Evolutionary conservation across 2,113 vertebrate species (phyloP).

Genomic region (Pogona vitticeps): DNA sequence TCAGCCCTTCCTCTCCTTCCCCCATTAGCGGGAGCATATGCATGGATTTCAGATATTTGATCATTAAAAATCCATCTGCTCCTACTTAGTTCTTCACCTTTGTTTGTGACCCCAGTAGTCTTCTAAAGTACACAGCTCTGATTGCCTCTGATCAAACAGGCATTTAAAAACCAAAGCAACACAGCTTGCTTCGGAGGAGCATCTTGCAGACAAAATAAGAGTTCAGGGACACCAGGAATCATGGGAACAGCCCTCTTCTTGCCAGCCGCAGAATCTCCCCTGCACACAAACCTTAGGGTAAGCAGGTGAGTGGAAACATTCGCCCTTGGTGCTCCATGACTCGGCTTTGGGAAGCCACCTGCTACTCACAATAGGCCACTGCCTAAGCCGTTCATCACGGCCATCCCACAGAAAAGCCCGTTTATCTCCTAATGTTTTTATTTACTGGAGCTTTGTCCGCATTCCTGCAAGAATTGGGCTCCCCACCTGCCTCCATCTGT

Average conservation of each 20-base stretch:
- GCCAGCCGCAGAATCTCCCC: background rate
- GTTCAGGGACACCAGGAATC: background rate
- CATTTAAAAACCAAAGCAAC: constrained; percentile 53
- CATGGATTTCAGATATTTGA: constrained; percentile 60
- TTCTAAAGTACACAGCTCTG: constrained; percentile 44
- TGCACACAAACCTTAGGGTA: background rate
- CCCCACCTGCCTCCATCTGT: no score
- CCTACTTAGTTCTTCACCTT: constrained; percentile 63
- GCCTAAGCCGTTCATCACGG: no score
- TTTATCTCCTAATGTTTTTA: no score
- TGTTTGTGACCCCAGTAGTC: constrained; percentile 53
- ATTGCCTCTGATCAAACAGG: constrained; percentile 41
- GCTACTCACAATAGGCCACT: no score
- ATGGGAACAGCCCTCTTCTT: background rate
- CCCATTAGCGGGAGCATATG: constrained; percentile 47
- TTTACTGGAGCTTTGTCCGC: no score
- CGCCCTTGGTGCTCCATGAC: no score
- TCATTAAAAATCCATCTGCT: constrained; percentile 70
- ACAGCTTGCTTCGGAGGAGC: background rate
- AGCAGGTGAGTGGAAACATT: no score
- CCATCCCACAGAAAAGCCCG: no score
- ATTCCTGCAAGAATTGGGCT: no score
- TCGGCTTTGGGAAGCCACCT: no score
- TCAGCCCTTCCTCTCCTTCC: constrained; percentile 47
- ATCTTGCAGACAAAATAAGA: background rate